These are phyloP conservation scores for Argentina silus DNA, from an alignment of 2,797 vertebrate species.

Conservation along the genomic window DNA sequence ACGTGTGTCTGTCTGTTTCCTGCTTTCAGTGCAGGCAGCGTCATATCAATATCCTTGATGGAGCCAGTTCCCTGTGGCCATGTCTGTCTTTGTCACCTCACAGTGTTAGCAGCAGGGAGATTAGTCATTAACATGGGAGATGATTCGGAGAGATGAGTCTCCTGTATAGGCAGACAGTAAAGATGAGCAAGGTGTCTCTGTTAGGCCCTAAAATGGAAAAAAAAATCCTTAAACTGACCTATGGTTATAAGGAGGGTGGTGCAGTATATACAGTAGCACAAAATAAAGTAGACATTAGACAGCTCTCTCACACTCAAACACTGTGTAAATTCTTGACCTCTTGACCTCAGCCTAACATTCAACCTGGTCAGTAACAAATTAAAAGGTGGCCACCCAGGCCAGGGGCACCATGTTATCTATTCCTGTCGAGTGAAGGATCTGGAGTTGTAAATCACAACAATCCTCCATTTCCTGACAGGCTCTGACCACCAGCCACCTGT, in stretches of 20 bases:
- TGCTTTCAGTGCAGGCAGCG: background rate
- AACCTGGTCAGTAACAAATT: background rate
- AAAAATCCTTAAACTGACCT: background rate
- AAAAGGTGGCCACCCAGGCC: background rate
- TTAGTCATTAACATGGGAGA: background rate
- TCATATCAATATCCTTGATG: background rate
- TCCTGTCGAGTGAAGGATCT: constrained; percentile 2
- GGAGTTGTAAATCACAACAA: background rate
- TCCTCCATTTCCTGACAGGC: background rate
- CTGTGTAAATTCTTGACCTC: too few species aligned
- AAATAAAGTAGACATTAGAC: too few species aligned
- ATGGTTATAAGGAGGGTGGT: background rate
- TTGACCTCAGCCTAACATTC: background rate
- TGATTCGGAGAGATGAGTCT: background rate
- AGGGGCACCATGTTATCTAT: background rate
- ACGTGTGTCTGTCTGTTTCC: background rate
- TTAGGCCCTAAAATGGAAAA: background rate
- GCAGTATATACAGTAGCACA: too few species aligned
- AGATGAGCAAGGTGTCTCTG: background rate
- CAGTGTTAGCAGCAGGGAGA: constrained; percentile 17
- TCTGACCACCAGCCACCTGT: background rate
- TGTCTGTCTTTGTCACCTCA: background rate
- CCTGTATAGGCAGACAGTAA: background rate
- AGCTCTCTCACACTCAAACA: too few species aligned
- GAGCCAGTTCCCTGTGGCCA: background rate